These are phyloP conservation scores for Ethmia dodecea DNA, from an alignment of 2,888 invertebrate genomes.

Conservation along the genomic window DNA sequence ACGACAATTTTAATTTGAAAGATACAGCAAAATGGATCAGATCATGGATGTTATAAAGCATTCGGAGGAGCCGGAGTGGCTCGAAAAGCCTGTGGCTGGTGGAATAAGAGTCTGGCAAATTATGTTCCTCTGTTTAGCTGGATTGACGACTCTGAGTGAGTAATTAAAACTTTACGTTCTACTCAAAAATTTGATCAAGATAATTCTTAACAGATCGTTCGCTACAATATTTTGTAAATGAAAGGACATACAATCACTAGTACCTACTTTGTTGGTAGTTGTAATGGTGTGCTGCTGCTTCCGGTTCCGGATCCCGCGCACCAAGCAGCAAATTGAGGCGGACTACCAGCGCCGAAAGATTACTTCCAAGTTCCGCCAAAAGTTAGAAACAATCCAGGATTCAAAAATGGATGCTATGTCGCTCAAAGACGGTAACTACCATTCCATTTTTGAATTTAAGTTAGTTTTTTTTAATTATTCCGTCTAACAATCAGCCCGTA, in stretches of 20 bases:
- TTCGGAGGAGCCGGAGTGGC: conserved; percentile 81
- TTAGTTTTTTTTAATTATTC: no score
- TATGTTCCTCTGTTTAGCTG: conserved; percentile 83
- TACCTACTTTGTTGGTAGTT: conserved; percentile 75
- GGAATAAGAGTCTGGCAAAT: conserved; percentile 90
- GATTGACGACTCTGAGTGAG: conserved; percentile 80
- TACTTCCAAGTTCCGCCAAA: conserved; percentile 88
- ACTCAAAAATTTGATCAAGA: no score
- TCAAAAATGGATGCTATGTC: conserved; percentile 91
- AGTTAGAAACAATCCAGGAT: conserved; percentile 89
- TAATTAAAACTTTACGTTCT: no score
- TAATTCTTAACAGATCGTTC: background rate
- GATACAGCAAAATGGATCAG: conserved; percentile 42
- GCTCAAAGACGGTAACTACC: conserved; percentile 82
- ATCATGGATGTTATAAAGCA: conserved; percentile 62
- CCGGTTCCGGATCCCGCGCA: conserved; percentile 93
- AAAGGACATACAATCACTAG: background rate
- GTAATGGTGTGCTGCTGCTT: conserved; percentile 94
- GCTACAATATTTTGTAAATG: background rate
- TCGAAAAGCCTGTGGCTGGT: conserved; percentile 82
- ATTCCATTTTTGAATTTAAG: no score
- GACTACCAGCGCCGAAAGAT: conserved; percentile 92
- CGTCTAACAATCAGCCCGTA: no score
- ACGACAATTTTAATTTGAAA: conserved; percentile 3
- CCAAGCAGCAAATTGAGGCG: conserved; percentile 96